Evolutionary conservation across 2,888 invertebrate species (phyloP).

Genomic region (Celastrina argiolus): DNA sequence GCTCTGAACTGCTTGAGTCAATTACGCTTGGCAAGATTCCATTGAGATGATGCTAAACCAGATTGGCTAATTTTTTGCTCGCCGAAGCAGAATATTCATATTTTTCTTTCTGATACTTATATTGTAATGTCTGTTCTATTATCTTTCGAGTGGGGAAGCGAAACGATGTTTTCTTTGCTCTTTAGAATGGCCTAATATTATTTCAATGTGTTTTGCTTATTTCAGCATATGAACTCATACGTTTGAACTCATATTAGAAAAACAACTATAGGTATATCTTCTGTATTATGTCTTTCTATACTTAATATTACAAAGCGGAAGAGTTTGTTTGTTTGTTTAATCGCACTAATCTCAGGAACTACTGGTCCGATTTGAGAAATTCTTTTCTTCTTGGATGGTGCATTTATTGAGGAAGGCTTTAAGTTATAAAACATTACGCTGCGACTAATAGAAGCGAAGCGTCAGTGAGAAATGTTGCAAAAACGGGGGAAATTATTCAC

Average conservation of each 20-base stretch:
- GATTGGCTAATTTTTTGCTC: slow-evolving; percentile 10
- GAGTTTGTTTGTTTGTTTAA: too few relatives aligned
- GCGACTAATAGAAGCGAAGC: too few relatives aligned
- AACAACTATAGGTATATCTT: too few relatives aligned
- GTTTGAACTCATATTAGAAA: not conserved
- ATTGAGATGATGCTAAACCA: slow-evolving; percentile 19
- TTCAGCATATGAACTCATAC: not conserved
- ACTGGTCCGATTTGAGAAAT: too few relatives aligned
- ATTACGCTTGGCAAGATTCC: slow-evolving; percentile 25
- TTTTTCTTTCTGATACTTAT: slow-evolving; percentile 3
- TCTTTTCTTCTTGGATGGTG: too few relatives aligned
- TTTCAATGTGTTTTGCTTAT: not conserved
- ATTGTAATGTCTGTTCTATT: slow-evolving; percentile 1
- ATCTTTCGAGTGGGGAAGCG: not conserved
- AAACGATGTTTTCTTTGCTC: not conserved
- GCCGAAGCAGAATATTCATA: slow-evolving; percentile 15
- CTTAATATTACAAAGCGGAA: too few relatives aligned
- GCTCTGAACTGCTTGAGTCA: slow-evolving; percentile 20
- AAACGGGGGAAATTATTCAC: too few relatives aligned
- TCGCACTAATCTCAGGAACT: too few relatives aligned
- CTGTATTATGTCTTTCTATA: too few relatives aligned
- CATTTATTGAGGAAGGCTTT: too few relatives aligned
- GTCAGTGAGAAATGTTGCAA: too few relatives aligned
- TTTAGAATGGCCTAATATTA: not conserved
- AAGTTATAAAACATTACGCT: too few relatives aligned